Base-by-base conservation (phyloP, 2,113 vertebrate species). In the Cichladusa arquata region DNA sequence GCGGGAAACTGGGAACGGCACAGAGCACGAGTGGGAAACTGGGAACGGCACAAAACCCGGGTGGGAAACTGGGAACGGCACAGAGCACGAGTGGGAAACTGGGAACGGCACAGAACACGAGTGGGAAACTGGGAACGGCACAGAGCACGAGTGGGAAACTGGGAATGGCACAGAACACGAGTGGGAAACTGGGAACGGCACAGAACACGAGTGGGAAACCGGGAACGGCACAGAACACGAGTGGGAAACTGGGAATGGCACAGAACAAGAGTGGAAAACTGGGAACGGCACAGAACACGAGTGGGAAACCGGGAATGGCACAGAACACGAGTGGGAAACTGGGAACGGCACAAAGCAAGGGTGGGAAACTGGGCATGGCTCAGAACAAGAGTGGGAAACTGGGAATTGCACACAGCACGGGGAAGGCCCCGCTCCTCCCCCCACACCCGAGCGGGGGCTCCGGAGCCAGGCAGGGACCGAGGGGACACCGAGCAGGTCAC, bases 21-120 rank as follows among this genome's bases (percentile, higher is more conserved):
- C 25, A 51, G 5, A 45, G 15, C 11, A 4, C 1, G 5, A 7
- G 13, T 7, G 40, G 5, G 11, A 24, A 23, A 20, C 25, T 11
- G n/a, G 24, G 65, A 50, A 54, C 8, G 20, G 50, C 36, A 40
- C 48, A 31, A 10, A 66, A 5, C 11, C 7, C 0, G 3, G 3
- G 8, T 6, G 8, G 18, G 4, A 19, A 36, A 51, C 22, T 14
- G 50, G 50, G 29, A 71, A 42, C 3, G 20, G 34, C 14, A 53
- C 25, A 33, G 9, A 73, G 2, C 16, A 5, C 0, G 3, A 3
- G 6, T 11, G 45, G 19, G 7, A 36, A 3, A 9, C 4, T 6
- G 18, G n/a, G 45, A 36, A 28, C 3, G 14, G 53, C 24, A 73
- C 29, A 26, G 9, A 65, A 4, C 13, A 23, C 0, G 8, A 3